Base-by-base conservation (phyloP, 2,797 vertebrate genomes). In the Sebastes elongatus region DNA sequence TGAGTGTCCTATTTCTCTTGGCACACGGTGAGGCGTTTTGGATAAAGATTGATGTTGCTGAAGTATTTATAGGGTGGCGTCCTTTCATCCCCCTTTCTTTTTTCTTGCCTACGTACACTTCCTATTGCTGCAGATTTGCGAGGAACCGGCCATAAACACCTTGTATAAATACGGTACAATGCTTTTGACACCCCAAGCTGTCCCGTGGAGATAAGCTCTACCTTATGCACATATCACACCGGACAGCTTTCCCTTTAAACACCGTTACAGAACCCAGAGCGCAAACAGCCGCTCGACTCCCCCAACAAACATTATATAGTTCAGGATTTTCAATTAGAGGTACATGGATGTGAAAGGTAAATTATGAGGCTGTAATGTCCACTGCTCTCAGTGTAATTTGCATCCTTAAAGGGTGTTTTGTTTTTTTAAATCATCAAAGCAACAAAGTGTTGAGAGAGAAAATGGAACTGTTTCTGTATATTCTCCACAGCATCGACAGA, bases 41-140 rank as follows among this genome's bases (percentile, higher is more conserved):
- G 82, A 71, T 86, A 67, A 83, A 86, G 83, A 83, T 70, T 87
- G 79, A 87, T 83, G 88, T 71, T 68, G 66, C 64, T 84, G 10
- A 81, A 85, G 78, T 86, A 89, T 92, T 91, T 89, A 91, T 89
- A 89, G 86, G 78, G 65, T 57, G 67, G 63, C 2, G 70, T 90
- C 76, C 84, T 87, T 81, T 84, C 55, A 76, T 74, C 16, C 10
- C 14, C 33, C 4, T 6, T 20, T 16, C 28, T 23, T 35, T 23
- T 53, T 11, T 27, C 25, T 16, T 32, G 13, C 22, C 33, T 61
- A 28, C 6, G 23, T 74, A 23, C 64, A 20, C 66, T 88, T 86
- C 75, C 77, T 74, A 66, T 38, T 78, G 80, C 81, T 35, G 55
- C 61, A 71, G 71, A 74, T 72, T 78, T 66, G 14, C 52, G 56